These are phyloP conservation scores for Anabas testudineus DNA, from an alignment of 2,797 vertebrate species.

Conservation along the genomic window DNA sequence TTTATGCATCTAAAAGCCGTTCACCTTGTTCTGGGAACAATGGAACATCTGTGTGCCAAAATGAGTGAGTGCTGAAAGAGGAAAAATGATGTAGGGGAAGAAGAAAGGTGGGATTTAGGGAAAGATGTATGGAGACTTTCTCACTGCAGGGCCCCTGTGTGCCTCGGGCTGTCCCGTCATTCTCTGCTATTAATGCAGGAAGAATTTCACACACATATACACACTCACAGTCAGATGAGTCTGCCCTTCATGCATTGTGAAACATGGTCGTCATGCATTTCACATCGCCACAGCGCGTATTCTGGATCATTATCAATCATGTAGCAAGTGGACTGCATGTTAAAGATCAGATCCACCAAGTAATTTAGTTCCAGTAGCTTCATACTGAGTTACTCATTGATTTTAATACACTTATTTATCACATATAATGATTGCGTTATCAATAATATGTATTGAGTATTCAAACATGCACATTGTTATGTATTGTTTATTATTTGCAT, in stretches of 20 bases:
- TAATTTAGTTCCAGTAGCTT: neutral
- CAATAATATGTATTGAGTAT: no score
- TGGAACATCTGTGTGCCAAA: conserved; percentile 75
- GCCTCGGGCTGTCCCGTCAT: conserved; percentile 35
- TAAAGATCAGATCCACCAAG: no score
- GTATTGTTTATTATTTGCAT: no score
- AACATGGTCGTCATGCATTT: conserved; percentile 42
- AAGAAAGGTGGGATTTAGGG: conserved; percentile 19
- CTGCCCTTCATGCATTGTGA: conserved; percentile 44
- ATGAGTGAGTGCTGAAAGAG: conserved; percentile 53
- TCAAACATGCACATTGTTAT: no score
- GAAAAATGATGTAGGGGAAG: conserved; percentile 32
- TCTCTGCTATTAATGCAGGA: conserved; percentile 39
- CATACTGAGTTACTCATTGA: neutral
- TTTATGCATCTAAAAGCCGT: conserved; percentile 55
- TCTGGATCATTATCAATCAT: conserved; percentile 52
- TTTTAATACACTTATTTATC: no score
- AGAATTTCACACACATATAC: conserved; percentile 17
- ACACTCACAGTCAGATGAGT: conserved; percentile 31
- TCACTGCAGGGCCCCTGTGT: conserved; percentile 42
- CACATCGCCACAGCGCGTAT: conserved; percentile 49
- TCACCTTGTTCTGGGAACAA: conserved; percentile 76
- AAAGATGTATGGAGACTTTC: conserved; percentile 29
- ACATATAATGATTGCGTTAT: no score
- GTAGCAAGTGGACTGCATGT: conserved; percentile 13